These are phyloP conservation scores for Calliopsis andreniformis DNA, from an alignment of 1,140 invertebrate species.

Conservation along the genomic window DNA sequence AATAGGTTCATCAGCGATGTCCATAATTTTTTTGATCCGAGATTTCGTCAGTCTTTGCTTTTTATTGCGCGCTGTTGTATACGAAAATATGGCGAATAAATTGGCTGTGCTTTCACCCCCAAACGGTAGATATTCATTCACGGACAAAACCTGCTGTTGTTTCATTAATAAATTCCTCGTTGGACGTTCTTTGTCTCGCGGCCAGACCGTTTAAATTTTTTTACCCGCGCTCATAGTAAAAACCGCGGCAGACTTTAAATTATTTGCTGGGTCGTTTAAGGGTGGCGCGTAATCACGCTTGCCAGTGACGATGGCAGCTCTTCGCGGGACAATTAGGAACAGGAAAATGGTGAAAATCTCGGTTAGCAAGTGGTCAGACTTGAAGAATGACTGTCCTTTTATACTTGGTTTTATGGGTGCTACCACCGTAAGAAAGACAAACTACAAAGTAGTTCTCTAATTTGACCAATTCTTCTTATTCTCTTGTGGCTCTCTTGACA, in stretches of 20 bases:
- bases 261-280: constrained; percentile 23
- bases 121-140: constrained; percentile 12
- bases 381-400: background rate
- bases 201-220: constrained; percentile 19
- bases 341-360: constrained; percentile 12
- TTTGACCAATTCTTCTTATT: constrained; percentile 2
- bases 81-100: constrained; percentile 3
- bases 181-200: background rate
- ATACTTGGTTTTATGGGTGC: background rate
- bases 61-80: too few species aligned
- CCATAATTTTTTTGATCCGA: too few species aligned
- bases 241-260: constrained; percentile 18
- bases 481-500: background rate
- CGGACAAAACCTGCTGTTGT: constrained; percentile 8
- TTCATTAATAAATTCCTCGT: constrained; percentile 38
- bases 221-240: background rate
- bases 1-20: too few species aligned
- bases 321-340: background rate
- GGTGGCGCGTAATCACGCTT: background rate
- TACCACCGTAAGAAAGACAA: background rate
- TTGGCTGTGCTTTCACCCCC: background rate
- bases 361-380: constrained; percentile 2
- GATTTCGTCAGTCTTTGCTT: too few species aligned
- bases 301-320: background rate
- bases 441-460: background rate